phyloP scores from a whole-genome alignment of 2,888 invertebrate species.

The Andrena minutula region DNA sequence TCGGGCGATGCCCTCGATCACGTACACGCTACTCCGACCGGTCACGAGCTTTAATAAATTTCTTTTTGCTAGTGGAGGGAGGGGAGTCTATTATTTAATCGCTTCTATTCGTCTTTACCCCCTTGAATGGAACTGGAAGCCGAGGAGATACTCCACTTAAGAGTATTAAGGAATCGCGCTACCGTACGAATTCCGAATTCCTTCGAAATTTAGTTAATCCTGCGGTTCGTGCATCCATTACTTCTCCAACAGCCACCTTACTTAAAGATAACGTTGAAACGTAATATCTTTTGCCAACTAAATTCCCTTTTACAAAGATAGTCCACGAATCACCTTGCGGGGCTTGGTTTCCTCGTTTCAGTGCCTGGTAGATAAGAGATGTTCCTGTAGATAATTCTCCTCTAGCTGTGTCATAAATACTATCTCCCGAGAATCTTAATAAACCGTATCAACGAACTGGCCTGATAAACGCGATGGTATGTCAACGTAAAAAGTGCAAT shows the following conservation, averaged over 20 bases:
- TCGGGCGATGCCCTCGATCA: slow-evolving; percentile 50
- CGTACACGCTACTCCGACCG: slow-evolving; percentile 36
- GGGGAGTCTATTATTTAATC: slow-evolving; percentile 36
- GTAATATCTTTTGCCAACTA: too few species aligned
- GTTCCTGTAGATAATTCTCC: background rate
- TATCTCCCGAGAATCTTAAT: background rate
- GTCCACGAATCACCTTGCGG: too few species aligned
- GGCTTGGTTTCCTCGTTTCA: too few species aligned
- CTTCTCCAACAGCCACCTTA: too few species aligned
- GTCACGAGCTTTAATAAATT: slow-evolving; percentile 46
- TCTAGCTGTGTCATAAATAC: background rate
- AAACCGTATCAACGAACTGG: background rate
- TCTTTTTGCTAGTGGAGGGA: background rate
- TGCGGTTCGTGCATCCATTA: too few species aligned
- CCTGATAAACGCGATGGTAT: too few species aligned
- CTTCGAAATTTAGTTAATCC: background rate
- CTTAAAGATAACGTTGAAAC: too few species aligned
- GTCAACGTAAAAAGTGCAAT: too few species aligned
- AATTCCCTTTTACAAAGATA: too few species aligned
- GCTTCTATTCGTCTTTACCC: slow-evolving; percentile 20
- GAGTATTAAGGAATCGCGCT: background rate
- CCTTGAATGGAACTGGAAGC: background rate
- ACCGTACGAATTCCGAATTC: background rate
- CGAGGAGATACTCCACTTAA: background rate
- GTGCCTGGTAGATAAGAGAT: background rate